Evolutionary conservation across 2,888 invertebrate species (phyloP).

Genomic region (Ctena decussata): DNA sequence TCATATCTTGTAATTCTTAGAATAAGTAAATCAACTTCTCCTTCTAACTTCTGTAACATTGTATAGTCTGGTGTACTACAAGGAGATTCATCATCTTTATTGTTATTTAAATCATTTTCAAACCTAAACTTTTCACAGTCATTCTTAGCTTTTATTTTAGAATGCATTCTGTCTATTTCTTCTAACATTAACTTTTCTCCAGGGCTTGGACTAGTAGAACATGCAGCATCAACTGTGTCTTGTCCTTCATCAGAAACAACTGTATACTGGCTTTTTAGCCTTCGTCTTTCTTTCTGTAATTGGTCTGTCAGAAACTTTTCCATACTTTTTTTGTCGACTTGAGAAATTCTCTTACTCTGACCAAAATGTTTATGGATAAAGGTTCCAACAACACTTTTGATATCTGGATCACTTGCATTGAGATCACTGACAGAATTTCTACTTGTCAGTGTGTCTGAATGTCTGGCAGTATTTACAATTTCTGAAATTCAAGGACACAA

Average conservation of each 20-base stretch:
- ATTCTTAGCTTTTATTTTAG: background rate
- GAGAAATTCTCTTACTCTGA: slow-evolving; percentile 76
- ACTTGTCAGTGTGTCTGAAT: background rate
- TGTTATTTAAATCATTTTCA: background rate
- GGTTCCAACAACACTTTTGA: slow-evolving; percentile 71
- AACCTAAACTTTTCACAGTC: background rate
- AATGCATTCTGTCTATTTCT: slow-evolving; percentile 8
- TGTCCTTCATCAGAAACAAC: background rate
- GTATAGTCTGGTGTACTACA: background rate
- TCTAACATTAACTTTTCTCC: slow-evolving; percentile 17
- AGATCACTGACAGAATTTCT: background rate
- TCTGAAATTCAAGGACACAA: background rate
- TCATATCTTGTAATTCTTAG: slow-evolving; percentile 62
- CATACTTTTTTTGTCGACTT: slow-evolving; percentile 77
- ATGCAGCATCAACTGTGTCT: slow-evolving; percentile 19
- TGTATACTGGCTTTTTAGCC: background rate
- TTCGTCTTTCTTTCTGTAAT: slow-evolving; percentile 65
- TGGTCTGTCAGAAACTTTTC: slow-evolving; percentile 70
- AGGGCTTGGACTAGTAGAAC: slow-evolving; percentile 28
- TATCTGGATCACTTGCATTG: slow-evolving; percentile 63
- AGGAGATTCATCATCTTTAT: background rate
- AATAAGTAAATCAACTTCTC: slow-evolving; percentile 58
- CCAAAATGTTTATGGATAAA: slow-evolving; percentile 80
- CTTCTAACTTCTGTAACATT: slow-evolving; percentile 30
- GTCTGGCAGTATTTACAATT: background rate